phyloP scores from a whole-genome alignment of 2,888 invertebrate species.

The Scrobipalpa atriplicella region DNA sequence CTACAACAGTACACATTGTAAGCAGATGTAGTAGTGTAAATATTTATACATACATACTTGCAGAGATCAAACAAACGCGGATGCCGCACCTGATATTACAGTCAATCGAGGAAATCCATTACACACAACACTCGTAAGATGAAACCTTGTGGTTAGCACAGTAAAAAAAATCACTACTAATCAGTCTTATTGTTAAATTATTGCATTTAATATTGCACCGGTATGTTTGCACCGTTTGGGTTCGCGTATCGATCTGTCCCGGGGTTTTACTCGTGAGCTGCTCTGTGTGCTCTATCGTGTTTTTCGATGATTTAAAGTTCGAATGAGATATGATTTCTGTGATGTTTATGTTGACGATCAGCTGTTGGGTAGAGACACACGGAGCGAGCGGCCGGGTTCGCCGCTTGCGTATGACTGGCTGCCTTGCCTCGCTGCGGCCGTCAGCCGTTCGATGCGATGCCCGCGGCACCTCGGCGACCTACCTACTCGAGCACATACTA shows the following conservation, averaged over 20 bases:
- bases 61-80: conserved; percentile 56
- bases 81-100: conserved; percentile 56
- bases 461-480: conserved; percentile 61
- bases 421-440: conserved; percentile 12
- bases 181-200: conserved; percentile 48
- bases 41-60: conserved; percentile 53
- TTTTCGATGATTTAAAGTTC: conserved; percentile 30
- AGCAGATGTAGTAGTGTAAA: conserved; percentile 40
- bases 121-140: conserved; percentile 63
- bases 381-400: conserved; percentile 59
- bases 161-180: conserved; percentile 44
- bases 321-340: conserved; percentile 44
- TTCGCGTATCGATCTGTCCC: conserved; percentile 69
- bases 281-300: conserved; percentile 25
- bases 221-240: conserved; percentile 62
- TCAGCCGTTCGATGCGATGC: conserved; percentile 35
- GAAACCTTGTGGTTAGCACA: conserved; percentile 50
- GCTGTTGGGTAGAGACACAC: conserved; percentile 59
- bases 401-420: conserved; percentile 73
- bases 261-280: conserved; percentile 46
- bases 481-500: conserved; percentile 73
- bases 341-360: conserved; percentile 63
- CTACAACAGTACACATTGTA: conserved; percentile 10
- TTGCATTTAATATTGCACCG: conserved; percentile 70
- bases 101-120: conserved; percentile 71